Evolutionary conservation across 2,888 invertebrate species (phyloP).

Genomic region (Metalampra italica): DNA sequence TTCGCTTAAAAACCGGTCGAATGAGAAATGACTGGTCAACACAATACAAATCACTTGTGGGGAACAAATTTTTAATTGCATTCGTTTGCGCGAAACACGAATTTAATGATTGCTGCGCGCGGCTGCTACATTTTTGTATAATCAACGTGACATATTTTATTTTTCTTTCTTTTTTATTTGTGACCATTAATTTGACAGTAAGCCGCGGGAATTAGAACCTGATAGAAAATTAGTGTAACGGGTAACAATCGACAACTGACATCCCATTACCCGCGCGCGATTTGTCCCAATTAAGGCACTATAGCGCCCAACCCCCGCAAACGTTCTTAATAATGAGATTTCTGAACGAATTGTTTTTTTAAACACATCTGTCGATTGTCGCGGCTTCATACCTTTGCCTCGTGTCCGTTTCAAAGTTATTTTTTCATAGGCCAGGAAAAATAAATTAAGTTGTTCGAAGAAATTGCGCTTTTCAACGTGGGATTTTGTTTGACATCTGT

Average conservation of each 20-base stretch:
- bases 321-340: constrained; percentile 55
- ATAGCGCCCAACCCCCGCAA: constrained; percentile 45
- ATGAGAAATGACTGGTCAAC: constrained; percentile 4
- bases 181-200: too few relatives aligned
- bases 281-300: constrained; percentile 49
- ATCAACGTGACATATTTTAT: too few relatives aligned
- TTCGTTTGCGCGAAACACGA: constrained; percentile 48
- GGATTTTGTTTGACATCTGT: too few relatives aligned
- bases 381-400: constrained; percentile 23
- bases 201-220: too few relatives aligned
- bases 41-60: constrained; percentile 8
- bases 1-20: neutral
- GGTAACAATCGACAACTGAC: too few relatives aligned
- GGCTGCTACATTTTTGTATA: neutral
- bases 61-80: constrained; percentile 35
- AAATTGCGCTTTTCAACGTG: too few relatives aligned
- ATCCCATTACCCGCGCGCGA: constrained; percentile 38
- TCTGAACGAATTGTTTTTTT: constrained; percentile 45
- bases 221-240: too few relatives aligned
- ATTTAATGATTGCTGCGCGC: constrained; percentile 10
- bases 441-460: too few relatives aligned
- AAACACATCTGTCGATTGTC: constrained; percentile 58
- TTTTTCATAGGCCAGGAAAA: too few relatives aligned
- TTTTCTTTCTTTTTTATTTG: too few relatives aligned
- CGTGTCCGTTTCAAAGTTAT: constrained; percentile 59